Conservation (phyloP, 1,140 invertebrate genomes). For the Polypedilum vanderplanki region DNA sequence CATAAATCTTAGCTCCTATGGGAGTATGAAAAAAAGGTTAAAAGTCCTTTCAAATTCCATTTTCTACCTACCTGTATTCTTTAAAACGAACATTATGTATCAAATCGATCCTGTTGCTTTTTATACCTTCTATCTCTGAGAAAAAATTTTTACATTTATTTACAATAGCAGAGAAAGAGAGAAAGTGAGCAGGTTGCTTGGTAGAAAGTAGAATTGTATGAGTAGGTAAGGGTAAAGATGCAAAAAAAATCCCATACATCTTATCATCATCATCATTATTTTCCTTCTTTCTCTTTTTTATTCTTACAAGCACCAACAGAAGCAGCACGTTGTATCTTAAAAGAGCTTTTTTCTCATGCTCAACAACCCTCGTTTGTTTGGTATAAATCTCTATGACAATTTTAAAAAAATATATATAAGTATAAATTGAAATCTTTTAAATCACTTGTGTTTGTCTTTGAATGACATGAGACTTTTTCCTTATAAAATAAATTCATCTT, state of each 20-base stretch:
- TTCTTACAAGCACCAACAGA: not conserved
- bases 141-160: not conserved
- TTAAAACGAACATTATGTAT: not conserved
- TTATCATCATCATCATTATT: slow-evolving; percentile 22
- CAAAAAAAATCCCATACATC: slow-evolving; percentile 24
- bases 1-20: slow-evolving; percentile 23
- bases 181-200: not conserved
- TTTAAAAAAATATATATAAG: not conserved
- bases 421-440: slow-evolving; percentile 6
- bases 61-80: not conserved
- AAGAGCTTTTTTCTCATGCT: not conserved
- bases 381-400: slow-evolving; percentile 21
- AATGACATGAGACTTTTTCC: not conserved
- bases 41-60: slow-evolving; percentile 15
- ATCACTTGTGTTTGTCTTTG: slow-evolving; percentile 13
- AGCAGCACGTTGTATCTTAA: not conserved
- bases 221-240: not conserved
- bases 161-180: too few species aligned
- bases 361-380: not conserved
- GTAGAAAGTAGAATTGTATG: not conserved
- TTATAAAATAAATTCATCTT: too few species aligned
- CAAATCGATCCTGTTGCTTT: slow-evolving; percentile 25
- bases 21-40: slow-evolving; percentile 22
- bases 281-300: not conserved
- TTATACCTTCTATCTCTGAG: not conserved